Conservation (phyloP, 2,113 vertebrate genomes). For the Heterocephalus glaber region DNA sequence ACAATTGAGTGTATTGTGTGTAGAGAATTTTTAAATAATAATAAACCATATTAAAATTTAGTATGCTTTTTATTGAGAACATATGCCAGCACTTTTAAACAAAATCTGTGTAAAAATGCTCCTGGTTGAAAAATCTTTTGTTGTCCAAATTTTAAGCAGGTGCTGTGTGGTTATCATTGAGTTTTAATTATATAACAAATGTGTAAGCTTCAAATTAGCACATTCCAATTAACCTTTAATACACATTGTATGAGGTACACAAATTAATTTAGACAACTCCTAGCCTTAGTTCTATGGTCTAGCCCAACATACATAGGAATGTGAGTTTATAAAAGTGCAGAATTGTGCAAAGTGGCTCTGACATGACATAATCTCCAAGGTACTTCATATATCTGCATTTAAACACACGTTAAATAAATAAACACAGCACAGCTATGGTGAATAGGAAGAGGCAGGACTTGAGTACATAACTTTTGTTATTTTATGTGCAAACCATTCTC, state of each 20-base stretch:
- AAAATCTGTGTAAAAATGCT: constrained; percentile 58
- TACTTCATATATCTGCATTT: not conserved
- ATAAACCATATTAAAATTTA: constrained; percentile 36
- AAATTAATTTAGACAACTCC: not conserved
- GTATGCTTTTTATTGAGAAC: constrained; percentile 58
- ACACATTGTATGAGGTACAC: not conserved
- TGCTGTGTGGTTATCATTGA: constrained; percentile 20
- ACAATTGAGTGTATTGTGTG: not conserved
- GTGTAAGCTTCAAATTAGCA: constrained; percentile 29
- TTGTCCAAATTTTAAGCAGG: constrained; percentile 57
- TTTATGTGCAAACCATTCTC: not conserved
- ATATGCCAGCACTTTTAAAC: constrained; percentile 38
- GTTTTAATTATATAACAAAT: constrained; percentile 42
- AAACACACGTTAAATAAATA: constrained; percentile 9
- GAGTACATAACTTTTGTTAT: not conserved
- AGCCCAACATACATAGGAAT: not conserved
- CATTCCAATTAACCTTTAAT: constrained; percentile 25
- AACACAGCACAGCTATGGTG: not conserved
- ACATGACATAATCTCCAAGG: not conserved
- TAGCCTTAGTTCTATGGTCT: not conserved
- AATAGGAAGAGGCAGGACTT: not conserved
- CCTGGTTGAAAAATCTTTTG: constrained; percentile 41
- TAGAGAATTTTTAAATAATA: constrained; percentile 46
- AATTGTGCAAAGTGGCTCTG: not conserved
- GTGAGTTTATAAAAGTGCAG: not conserved